Evolutionary conservation across 1,140 invertebrate genomes (phyloP), one percentile per base, ranked within the genome.

Genomic region (Branchinecta lindahli): DNA sequence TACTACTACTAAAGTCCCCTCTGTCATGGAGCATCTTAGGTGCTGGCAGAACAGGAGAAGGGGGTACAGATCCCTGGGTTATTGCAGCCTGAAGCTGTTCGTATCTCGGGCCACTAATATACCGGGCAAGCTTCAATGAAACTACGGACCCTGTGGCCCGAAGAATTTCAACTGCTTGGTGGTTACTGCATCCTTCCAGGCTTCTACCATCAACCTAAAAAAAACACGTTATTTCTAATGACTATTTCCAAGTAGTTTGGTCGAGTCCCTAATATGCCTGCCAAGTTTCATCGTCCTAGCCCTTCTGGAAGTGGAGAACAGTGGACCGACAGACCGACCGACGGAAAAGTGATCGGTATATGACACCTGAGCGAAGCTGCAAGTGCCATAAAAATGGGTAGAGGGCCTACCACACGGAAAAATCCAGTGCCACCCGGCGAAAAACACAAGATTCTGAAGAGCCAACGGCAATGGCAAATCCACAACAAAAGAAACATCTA

Each of bases 21-120:
- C 18, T 61, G 12, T 61, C 52, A n/a, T 20, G 20, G n/a, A 52
- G 12, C 18, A 70, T 70, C 4, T 21, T 67, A 8, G n/a, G 8
- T 10, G 45, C 12, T 45, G 70, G 18, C 33, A 21, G 10, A 18
- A 65, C 61, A 33, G 33, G n/a, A 8, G 71, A n/a, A 44, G 72
- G 61, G 15, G 70, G 47, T 20, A 72, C 68, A 8, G 67, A 66
- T 65, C 71, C 71, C 45, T 89, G 89, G 67, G 90, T 90, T 72
- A 94, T 94, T 46, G 92, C 92, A 78, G 92, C 89, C 79, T 96
- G 93, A 46, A 97, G 83, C 79, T 96, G 93, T 77, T 96, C 93
- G 81, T 89, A 96, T 79, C 96, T 97, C 68, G 91, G 90, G 21
- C 94, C 94, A 73, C 93, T 87, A 61, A 95, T 82, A 80, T 97